Conservation (phyloP, 1,140 invertebrate genomes). For the Drosophila neocordata region DNA sequence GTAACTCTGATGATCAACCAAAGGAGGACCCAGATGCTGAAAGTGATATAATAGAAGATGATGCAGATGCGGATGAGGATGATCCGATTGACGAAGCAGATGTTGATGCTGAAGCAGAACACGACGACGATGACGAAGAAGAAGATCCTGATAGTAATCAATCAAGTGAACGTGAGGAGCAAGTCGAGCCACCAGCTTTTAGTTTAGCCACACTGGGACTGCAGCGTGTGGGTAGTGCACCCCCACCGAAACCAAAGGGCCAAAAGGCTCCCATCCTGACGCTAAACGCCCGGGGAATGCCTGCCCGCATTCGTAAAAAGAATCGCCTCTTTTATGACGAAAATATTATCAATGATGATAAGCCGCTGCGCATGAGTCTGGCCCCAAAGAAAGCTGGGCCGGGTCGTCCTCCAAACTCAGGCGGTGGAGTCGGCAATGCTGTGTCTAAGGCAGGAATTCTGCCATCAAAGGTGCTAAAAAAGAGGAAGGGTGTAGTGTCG, state of each 20-base stretch:
- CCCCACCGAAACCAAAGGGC: constrained; percentile 87
- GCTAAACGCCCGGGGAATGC: constrained; percentile 93
- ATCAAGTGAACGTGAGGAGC: constrained; percentile 82
- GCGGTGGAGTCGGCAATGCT: constrained; percentile 23
- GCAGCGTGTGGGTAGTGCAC: constrained; percentile 89
- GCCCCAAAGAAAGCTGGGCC: constrained; percentile 83
- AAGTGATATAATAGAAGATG: constrained; percentile 18
- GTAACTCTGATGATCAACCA: constrained; percentile 6
- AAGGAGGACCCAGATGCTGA: background rate
- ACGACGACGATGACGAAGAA: background rate
- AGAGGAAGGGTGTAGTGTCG: constrained; percentile 77
- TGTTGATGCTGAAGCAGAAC: constrained; percentile 43
- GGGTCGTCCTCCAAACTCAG: constrained; percentile 34
- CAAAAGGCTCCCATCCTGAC: constrained; percentile 88
- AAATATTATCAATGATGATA: constrained; percentile 92
- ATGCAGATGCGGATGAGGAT: constrained; percentile 28
- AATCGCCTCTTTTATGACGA: constrained; percentile 96
- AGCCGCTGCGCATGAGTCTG: constrained; percentile 86
- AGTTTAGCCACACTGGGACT: constrained; percentile 90
- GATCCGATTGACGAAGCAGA: constrained; percentile 38
- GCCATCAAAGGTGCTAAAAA: constrained; percentile 83
- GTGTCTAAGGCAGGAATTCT: constrained; percentile 15
- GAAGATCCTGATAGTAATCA: constrained; percentile 75
- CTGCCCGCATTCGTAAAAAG: constrained; percentile 94
- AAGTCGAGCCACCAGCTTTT: constrained; percentile 87